Evolutionary conservation across 2,797 vertebrate genomes (phyloP).

Genomic region (Moxostoma hubbsi): DNA sequence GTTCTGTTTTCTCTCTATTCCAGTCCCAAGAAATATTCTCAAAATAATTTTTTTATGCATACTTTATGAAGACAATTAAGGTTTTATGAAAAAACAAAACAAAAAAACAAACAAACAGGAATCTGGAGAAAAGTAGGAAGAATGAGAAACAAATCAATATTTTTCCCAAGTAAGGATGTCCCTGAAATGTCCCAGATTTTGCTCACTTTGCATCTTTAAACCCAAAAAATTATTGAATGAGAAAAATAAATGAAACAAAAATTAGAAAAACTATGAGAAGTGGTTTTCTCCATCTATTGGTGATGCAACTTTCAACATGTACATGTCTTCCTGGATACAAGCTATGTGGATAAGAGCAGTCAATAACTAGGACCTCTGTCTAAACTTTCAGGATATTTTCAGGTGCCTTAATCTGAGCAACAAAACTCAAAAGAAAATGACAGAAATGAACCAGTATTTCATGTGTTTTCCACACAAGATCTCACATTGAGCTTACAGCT

Average conservation of each 20-base stretch:
- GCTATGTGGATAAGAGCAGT: not conserved
- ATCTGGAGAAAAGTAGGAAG: no score
- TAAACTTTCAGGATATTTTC: conserved; percentile 2
- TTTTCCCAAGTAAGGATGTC: no score
- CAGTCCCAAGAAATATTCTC: conserved; percentile 3
- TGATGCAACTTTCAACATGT: not conserved
- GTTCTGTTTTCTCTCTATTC: conserved; percentile 1
- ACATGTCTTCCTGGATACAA: not conserved
- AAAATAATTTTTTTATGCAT: not conserved
- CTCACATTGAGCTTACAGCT: conserved; percentile 5
- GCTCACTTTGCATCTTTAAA: no score
- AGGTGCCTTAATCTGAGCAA: conserved; percentile 4
- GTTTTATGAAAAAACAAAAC: not conserved
- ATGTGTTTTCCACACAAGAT: conserved; percentile 20
- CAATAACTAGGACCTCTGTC: not conserved
- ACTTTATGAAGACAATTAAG: not conserved
- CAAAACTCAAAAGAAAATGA: conserved; percentile 15
- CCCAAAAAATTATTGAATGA: no score
- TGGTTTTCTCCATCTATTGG: no score
- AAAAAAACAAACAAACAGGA: not conserved
- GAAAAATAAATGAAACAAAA: no score
- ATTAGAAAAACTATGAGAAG: no score
- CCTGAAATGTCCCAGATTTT: no score
- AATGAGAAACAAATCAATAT: no score
- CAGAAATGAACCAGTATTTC: conserved; percentile 15